Conservation (phyloP, 2,888 invertebrate genomes). For the Pristionchus exspectatus region DNA sequence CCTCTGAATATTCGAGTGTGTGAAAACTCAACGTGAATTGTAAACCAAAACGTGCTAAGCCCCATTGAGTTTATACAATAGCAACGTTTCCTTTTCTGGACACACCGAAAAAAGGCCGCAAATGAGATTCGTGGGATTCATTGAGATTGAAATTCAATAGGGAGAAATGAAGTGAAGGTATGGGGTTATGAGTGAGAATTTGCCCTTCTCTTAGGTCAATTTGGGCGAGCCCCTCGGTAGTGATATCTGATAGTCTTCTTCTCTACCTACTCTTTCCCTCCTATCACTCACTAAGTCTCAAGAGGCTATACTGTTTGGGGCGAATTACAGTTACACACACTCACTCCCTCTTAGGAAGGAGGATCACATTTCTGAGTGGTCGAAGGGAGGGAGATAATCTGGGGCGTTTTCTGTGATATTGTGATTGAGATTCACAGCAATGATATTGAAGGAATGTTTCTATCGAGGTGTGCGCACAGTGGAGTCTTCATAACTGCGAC, state of each 20-base stretch:
- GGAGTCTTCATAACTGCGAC: not conserved
- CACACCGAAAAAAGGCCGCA: not conserved
- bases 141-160: not conserved
- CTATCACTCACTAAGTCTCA: slow-evolving; percentile 38
- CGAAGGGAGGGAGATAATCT: not conserved
- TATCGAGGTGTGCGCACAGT: not conserved
- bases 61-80: not conserved
- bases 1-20: slow-evolving; percentile 24
- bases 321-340: slow-evolving; percentile 44
- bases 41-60: slow-evolving; percentile 22
- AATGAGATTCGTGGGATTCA: not conserved
- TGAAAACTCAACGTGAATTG: slow-evolving; percentile 31
- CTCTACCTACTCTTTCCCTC: not conserved
- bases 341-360: not conserved
- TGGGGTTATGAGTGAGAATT: not conserved
- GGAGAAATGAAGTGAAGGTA: not conserved
- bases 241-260: slow-evolving; percentile 28
- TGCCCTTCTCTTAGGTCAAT: not conserved
- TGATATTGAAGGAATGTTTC: not conserved
- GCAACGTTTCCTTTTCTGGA: slow-evolving; percentile 3
- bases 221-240: not conserved
- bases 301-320: slow-evolving; percentile 45
- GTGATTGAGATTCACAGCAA: not conserved
- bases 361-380: not conserved
- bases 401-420: not conserved